Evolutionary conservation across 2,797 vertebrate species (phyloP).

Genomic region (Anguilla marmorata): DNA sequence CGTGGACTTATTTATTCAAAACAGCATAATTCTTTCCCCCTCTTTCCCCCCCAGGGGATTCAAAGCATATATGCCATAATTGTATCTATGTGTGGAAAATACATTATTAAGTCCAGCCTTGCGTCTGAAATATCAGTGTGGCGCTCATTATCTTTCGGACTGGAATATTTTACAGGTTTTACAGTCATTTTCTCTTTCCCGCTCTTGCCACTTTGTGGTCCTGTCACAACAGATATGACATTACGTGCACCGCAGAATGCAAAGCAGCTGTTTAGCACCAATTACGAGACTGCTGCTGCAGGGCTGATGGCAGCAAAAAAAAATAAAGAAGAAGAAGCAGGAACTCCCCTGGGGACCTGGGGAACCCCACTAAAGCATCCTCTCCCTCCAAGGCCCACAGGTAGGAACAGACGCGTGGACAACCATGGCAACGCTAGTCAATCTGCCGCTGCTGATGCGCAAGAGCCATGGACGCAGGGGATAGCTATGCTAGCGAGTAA

Average conservation of each 20-base stretch:
- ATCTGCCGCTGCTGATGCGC: neutral
- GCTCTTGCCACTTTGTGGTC: neutral
- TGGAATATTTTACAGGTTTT: neutral
- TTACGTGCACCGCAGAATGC: neutral
- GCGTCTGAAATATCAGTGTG: neutral
- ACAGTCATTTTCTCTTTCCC: neutral
- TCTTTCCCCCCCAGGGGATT: neutral
- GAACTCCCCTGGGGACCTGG: neutral
- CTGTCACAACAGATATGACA: neutral
- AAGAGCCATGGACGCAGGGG: neutral
- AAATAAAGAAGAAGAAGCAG: no score
- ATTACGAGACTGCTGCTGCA: neutral
- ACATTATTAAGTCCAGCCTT: neutral
- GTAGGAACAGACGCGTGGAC: neutral
- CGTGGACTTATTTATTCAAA: constrained; percentile 5
- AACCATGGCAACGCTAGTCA: neutral
- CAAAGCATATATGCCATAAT: constrained; percentile 7
- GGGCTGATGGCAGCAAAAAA: neutral
- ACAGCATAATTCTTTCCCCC: neutral
- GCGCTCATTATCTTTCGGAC: neutral
- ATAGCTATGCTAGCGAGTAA: neutral
- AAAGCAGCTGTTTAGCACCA: constrained; percentile 6
- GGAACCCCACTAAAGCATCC: neutral
- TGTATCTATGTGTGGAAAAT: neutral
- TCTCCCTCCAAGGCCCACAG: neutral